phyloP scores from a whole-genome alignment of 2,888 invertebrate species.

The Pachliopta kotzebuea region DNA sequence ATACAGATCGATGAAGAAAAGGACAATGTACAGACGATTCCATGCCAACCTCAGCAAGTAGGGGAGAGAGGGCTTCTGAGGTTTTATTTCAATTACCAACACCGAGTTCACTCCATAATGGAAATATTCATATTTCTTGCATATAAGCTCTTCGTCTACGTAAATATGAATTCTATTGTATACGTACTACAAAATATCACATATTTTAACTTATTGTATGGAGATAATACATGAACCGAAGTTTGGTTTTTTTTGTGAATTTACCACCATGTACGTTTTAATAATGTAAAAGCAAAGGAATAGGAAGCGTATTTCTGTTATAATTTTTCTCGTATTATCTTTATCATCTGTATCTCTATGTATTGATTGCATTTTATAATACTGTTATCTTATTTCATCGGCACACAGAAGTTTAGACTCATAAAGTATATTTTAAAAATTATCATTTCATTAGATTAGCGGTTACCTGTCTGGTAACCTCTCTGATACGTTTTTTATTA shows the following conservation, averaged over 20 bases:
- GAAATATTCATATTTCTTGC: not conserved
- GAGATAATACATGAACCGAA: no score
- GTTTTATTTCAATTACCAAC: not conserved
- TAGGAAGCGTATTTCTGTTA: no score
- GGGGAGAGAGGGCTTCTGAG: not conserved
- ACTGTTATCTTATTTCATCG: no score
- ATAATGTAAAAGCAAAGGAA: no score
- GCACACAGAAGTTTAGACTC: not conserved
- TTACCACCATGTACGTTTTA: no score
- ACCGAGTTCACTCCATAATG: not conserved
- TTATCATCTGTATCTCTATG: no score
- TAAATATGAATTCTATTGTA: not conserved
- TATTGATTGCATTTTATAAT: no score
- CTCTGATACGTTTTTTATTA: conserved; percentile 16
- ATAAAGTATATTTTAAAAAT: not conserved
- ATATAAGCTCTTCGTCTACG: not conserved
- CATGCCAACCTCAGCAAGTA: not conserved
- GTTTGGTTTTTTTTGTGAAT: no score
- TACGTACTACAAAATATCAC: not conserved
- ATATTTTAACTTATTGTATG: not conserved
- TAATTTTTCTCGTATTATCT: no score
- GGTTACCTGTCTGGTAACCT: not conserved
- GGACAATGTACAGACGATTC: not conserved
- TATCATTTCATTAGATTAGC: not conserved
- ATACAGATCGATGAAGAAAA: not conserved